Evolutionary conservation across 2,797 vertebrate genomes (phyloP).

Genomic region (Geotrypetes seraphini): DNA sequence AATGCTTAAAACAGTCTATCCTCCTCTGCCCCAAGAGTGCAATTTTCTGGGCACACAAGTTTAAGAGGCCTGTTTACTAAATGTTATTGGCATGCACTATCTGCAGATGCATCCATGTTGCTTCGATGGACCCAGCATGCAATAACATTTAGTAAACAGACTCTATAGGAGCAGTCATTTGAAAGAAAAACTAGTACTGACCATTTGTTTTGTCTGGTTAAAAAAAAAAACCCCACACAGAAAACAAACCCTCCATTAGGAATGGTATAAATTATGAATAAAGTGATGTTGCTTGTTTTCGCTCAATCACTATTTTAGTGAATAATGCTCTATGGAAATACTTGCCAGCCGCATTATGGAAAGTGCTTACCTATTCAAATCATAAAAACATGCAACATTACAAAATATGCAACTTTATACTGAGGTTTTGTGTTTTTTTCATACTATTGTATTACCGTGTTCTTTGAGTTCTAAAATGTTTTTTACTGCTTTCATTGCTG

Average conservation of each 20-base stretch:
- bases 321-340: constrained; percentile 17
- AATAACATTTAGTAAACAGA: too few species aligned
- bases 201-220: too few species aligned
- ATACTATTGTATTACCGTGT: constrained; percentile 1
- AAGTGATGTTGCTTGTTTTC: constrained; percentile 4
- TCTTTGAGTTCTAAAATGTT: constrained; percentile 10
- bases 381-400: constrained; percentile 14
- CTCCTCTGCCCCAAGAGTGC: too few species aligned
- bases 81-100: too few species aligned
- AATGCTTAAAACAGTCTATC: constrained; percentile 45
- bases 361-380: constrained; percentile 43
- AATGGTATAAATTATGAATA: constrained; percentile 22
- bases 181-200: constrained; percentile 18
- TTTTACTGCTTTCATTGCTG: constrained; percentile 6
- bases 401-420: constrained; percentile 18
- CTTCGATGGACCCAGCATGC: too few species aligned
- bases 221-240: too few species aligned
- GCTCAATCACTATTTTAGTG: constrained; percentile 14
- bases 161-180: constrained; percentile 42
- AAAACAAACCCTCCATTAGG: too few species aligned
- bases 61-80: too few species aligned
- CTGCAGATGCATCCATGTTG: too few species aligned
- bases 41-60: constrained; percentile 39
- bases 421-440: constrained; percentile 27
- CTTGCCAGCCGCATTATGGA: constrained; percentile 22